These are phyloP conservation scores for Celastrina argiolus DNA, from an alignment of 2,888 invertebrate species.

Conservation along the genomic window DNA sequence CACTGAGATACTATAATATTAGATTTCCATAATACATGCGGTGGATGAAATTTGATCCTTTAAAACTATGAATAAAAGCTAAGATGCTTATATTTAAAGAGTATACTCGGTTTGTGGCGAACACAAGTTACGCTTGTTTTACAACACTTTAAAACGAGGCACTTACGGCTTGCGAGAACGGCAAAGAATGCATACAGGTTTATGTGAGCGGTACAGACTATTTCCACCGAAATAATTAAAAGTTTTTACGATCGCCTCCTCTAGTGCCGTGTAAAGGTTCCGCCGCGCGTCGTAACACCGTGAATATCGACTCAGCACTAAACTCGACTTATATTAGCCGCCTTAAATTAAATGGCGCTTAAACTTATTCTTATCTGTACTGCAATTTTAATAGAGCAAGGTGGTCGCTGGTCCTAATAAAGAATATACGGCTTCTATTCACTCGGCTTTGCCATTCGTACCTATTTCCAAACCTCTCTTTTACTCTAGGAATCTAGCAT, in stretches of 20 bases:
- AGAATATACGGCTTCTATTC: neutral
- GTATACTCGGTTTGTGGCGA: conserved; percentile 39
- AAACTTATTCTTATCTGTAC: conserved; percentile 17
- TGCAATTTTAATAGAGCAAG: neutral
- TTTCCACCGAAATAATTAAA: conserved; percentile 71
- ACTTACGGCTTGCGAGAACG: conserved; percentile 58
- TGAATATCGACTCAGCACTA: conserved; percentile 46
- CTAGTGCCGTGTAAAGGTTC: conserved; percentile 56
- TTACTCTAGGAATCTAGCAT: no score
- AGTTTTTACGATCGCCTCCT: conserved; percentile 66
- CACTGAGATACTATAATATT: no score
- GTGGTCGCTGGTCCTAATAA: neutral
- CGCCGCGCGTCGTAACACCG: conserved; percentile 44
- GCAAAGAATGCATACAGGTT: conserved; percentile 62
- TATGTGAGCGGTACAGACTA: conserved; percentile 63
- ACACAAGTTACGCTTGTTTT: conserved; percentile 63
- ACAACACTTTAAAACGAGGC: conserved; percentile 74
- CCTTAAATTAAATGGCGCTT: conserved; percentile 36
- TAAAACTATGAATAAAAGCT: conserved; percentile 30
- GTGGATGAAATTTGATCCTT: neutral
- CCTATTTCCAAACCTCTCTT: no score
- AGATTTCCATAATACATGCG: neutral
- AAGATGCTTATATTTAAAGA: conserved; percentile 54
- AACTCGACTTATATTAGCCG: conserved; percentile 35
- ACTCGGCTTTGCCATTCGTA: no score